phyloP scores from a whole-genome alignment of 1,140 invertebrate species.

The Helicoverpa armigera region DNA sequence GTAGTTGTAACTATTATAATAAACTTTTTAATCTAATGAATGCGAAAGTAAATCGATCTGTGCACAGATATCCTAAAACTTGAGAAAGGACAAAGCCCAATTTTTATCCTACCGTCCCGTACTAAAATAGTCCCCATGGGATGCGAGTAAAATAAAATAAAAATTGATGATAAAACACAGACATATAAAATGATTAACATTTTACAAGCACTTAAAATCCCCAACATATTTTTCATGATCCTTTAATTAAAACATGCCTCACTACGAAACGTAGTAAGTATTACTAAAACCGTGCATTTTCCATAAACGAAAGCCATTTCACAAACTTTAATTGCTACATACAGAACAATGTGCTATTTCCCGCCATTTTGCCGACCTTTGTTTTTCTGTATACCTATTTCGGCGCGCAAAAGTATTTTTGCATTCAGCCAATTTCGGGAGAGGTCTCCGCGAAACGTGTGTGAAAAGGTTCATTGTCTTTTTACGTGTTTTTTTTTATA shows the following conservation, averaged over 20 bases:
- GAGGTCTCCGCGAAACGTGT: conserved; percentile 41
- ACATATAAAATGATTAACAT: too few species aligned
- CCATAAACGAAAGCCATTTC: conserved; percentile 30
- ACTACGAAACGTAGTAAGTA: not conserved
- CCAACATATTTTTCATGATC: not conserved
- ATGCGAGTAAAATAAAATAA: too few species aligned
- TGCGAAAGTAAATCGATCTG: too few species aligned
- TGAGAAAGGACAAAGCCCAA: too few species aligned
- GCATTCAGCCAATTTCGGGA: conserved; percentile 48
- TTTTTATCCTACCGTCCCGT: too few species aligned
- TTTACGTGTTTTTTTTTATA: conserved; percentile 26
- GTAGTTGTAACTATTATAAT: too few species aligned
- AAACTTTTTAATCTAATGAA: too few species aligned
- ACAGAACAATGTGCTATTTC: conserved; percentile 25
- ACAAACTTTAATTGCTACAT: conserved; percentile 44
- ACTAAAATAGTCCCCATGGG: too few species aligned
- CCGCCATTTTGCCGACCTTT: conserved; percentile 32
- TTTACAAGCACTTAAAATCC: not conserved
- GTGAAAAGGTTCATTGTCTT: conserved; percentile 41
- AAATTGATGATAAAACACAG: too few species aligned
- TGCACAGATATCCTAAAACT: too few species aligned
- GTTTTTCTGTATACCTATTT: conserved; percentile 43
- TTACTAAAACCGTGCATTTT: conserved; percentile 22
- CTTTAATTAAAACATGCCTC: conserved; percentile 15
- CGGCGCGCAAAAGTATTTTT: conserved; percentile 40